Evolutionary conservation across 92 coral and sea anemone species (phyloP), one percentile per base, ranked within the genome.

Genomic region (Palythoa grandiflora): DNA sequence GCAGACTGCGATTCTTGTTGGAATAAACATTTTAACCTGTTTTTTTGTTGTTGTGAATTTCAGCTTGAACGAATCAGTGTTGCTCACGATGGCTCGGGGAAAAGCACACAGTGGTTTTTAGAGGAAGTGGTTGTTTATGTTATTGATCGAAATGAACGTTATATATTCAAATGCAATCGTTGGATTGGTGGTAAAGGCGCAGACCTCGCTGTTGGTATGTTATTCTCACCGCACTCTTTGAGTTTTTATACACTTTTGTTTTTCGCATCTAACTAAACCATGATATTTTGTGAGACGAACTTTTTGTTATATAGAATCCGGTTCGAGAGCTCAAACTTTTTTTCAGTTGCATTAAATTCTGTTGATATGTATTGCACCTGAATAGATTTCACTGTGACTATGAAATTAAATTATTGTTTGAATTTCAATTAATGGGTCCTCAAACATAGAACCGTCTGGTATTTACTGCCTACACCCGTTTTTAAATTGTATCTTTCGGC

Each of bases 101-200:
- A 85, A 17, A 91, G 89, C 44, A 90, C 96, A 1, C 94, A 93
- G 77, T 95, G 98, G 98, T 93, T 91, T 85, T 91, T 95, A 36
- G 93, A 93, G 87, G 92, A 91, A 87, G 98, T 91, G 50, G 89
- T 87, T 16, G 89, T 95, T 35, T 94, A 91, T 80, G 96, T 93
- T 39, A 93, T 91, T 60, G 93, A 91, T 11, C 87, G 92, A 54
- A 90, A 91, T 68, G 98, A 95, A 63, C 93, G 92, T 61, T 95
- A 93, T 83, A 88, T 89, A 75, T 95, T 95, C 57, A 90, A 94
- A 36, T 87, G 95, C 50, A 94, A 95, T 77, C 96, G 93, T 66
- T 95, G 98, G 98, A 89, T 95, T 15, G 89, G 92, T 14, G 98
- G 98, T 47, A 81, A 79, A 87, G 91, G 93, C 78, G 88, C 94